These are phyloP conservation scores for Dermatemys mawii DNA, from an alignment of 2,113 vertebrate species.

Conservation along the genomic window DNA sequence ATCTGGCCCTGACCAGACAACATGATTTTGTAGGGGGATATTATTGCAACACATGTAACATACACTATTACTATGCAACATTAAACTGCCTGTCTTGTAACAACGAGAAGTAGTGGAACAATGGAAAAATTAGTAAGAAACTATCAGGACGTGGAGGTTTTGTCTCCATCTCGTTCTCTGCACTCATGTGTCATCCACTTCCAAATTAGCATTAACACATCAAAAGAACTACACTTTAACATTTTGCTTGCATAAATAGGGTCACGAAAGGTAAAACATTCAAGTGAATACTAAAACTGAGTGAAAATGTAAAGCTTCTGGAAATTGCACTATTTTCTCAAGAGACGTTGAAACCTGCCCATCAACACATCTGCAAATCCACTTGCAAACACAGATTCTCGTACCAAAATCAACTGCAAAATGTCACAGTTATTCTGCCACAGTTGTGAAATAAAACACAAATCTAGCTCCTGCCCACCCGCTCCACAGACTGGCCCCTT, in stretches of 20 bases:
- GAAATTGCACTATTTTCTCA: background rate
- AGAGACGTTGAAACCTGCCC: background rate
- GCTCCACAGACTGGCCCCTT: background rate
- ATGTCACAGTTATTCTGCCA: conserved; percentile 9
- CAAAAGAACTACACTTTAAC: background rate
- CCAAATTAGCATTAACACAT: background rate
- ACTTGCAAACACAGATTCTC: conserved; percentile 24
- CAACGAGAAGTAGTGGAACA: background rate
- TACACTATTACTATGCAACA: background rate
- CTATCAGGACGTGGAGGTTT: background rate
- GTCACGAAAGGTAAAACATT: background rate
- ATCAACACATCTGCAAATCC: conserved; percentile 11
- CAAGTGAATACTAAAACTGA: background rate
- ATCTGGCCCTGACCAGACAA: background rate
- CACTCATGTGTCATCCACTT: background rate
- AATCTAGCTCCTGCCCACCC: background rate
- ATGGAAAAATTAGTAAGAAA: background rate
- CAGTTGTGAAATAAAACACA: background rate
- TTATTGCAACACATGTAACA: background rate
- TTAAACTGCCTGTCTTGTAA: background rate
- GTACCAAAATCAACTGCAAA: background rate
- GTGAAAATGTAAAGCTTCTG: background rate
- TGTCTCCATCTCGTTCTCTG: background rate
- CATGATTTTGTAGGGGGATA: background rate
- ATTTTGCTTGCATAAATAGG: background rate